Conservation (phyloP, 2,888 invertebrate genomes). For the Nephrotoma guestfalica region DNA sequence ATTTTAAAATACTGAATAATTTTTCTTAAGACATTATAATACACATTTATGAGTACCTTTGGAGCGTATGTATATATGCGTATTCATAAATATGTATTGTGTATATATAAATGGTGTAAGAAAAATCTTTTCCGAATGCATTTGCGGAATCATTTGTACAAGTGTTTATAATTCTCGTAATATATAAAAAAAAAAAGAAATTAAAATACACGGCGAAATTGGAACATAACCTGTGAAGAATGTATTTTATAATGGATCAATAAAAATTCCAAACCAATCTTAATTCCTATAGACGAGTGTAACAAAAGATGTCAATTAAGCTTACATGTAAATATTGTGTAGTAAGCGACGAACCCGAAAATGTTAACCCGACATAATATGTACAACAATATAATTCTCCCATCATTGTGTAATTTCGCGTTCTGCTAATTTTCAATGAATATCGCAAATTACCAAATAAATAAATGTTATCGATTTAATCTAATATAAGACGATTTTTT, state of each 20-base stretch:
- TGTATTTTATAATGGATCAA: neutral
- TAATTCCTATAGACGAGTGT: neutral
- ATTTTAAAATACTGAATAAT: no score
- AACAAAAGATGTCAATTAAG: neutral
- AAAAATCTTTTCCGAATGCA: neutral
- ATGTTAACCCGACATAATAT: neutral
- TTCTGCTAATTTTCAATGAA: neutral
- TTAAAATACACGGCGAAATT: neutral
- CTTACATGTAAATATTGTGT: neutral
- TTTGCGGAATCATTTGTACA: neutral
- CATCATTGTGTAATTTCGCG: neutral
- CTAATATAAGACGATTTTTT: neutral
- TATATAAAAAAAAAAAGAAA: neutral
- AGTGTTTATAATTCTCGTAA: neutral
- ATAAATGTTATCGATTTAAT: neutral
- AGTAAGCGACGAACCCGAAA: neutral
- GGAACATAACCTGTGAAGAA: neutral
- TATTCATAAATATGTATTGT: neutral
- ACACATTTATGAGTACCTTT: neutral
- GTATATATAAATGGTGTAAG: neutral
- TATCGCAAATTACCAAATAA: neutral
- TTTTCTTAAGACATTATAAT: no score
- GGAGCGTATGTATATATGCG: neutral
- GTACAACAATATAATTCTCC: neutral
- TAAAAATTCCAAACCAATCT: neutral